Base-by-base conservation (phyloP, 2,888 invertebrate species). In the Oligia fasciuncula region DNA sequence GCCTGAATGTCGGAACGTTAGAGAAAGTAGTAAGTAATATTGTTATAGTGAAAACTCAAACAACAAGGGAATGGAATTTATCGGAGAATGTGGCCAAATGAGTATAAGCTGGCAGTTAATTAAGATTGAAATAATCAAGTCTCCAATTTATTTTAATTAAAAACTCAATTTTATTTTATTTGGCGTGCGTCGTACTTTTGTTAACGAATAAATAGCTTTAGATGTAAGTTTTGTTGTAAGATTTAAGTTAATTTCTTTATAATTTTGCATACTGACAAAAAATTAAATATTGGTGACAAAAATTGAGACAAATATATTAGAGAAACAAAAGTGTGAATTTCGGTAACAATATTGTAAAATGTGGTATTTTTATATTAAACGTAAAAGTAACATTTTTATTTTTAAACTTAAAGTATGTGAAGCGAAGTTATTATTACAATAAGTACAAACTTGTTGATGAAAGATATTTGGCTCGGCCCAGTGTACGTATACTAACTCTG, bases 281-380 rank as follows among this genome's bases (percentile, higher is more conserved):
- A 86, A 78, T 79, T 75, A 89, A 88, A 91, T 90, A 92, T 93
- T 91, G 91, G 90, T 91, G 87, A 91, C 84, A 90, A 91, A 91
- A 91, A 89, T 84, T 86, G 89, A 92, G 91, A 93, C 89, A 93
- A 91, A 91, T 92, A 92, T 91, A 88, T 88, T 89, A 88, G 86
- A 87, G 87, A 90, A 90, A 92, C 91, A 92, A 94, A 94, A 94
- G 92, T 92, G 92, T 92, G 94, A 94, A 94, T 94, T 95, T 94
- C 90, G 93, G 91, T 91, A 93, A 93, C 92, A 93, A 94, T 94
- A 94, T 95, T 94, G 84, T 82, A 91, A 90, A 93, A 92, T 90
- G 91, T 93, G 91, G 95, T 96, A 96, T 96, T 96, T 96, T 96
- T 96, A 93, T 96, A 96, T 72, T 93, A 92, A 93, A 93, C 92